Conservation (phyloP, 2,113 vertebrate genomes). For the Engystomops pustulosus region DNA sequence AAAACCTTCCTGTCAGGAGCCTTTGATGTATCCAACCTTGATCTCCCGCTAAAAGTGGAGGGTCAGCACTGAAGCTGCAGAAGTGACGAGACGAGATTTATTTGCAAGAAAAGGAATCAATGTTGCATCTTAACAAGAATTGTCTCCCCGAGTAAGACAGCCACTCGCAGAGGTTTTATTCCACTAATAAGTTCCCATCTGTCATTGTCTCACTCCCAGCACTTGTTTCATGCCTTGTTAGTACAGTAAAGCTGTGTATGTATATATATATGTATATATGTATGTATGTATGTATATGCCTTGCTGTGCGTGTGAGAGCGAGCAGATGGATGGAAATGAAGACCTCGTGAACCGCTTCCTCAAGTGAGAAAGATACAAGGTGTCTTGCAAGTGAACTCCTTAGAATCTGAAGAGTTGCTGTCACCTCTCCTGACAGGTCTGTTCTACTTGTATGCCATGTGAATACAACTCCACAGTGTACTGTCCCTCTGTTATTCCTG, state of each 20-base stretch:
- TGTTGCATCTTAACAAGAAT: constrained; percentile 7
- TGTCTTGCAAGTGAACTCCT: background rate
- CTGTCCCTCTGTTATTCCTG: no score
- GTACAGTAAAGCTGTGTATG: constrained; percentile 3
- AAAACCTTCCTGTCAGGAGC: constrained; percentile 16
- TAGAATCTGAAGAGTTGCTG: no score
- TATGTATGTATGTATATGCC: background rate
- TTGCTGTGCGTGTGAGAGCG: background rate
- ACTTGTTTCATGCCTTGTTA: background rate
- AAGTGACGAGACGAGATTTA: constrained; percentile 21
- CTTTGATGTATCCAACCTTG: constrained; percentile 31
- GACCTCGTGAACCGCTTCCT: background rate
- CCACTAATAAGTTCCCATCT: constrained; percentile 8
- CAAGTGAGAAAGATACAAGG: background rate
- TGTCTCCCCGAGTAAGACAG: background rate
- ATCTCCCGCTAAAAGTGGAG: background rate
- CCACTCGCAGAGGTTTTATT: background rate
- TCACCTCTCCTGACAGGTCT: no score
- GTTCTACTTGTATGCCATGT: no score
- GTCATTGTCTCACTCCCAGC: background rate
- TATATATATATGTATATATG: background rate
- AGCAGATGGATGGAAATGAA: background rate
- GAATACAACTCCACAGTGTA: no score
- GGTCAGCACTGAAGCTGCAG: constrained; percentile 7
- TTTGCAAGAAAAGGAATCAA: constrained; percentile 25